These are phyloP conservation scores for Pyxicephalus adspersus DNA, from an alignment of 2,113 vertebrate species.

Conservation along the genomic window DNA sequence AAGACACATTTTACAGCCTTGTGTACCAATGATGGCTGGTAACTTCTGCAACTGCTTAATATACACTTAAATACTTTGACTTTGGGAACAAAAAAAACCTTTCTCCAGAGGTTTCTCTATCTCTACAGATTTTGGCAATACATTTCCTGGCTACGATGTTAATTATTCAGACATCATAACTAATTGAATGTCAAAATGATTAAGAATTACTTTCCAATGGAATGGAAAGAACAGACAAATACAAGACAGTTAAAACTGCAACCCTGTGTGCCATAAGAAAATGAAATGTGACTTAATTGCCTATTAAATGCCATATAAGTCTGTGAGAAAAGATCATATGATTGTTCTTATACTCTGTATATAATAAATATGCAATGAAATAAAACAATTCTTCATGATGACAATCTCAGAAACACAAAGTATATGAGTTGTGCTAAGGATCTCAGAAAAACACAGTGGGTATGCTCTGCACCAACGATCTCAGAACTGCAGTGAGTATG, in stretches of 20 bases:
- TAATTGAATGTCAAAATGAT: slow-evolving; percentile 55
- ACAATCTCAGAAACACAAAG: no score
- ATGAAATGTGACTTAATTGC: slow-evolving; percentile 36
- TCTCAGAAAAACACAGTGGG: no score
- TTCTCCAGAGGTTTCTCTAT: slow-evolving; percentile 42
- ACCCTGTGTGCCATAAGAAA: slow-evolving; percentile 4
- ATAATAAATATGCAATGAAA: no score
- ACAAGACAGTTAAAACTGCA: slow-evolving; percentile 36
- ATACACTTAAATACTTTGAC: slow-evolving; percentile 13
- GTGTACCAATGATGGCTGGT: not conserved
- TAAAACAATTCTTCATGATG: no score
- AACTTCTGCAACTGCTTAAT: not conserved
- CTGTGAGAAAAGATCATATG: not conserved
- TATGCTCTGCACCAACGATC: no score
- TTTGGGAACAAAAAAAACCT: slow-evolving; percentile 28
- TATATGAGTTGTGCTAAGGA: no score
- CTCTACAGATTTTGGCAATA: slow-evolving; percentile 50
- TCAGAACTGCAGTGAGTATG: no score
- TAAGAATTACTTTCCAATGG: slow-evolving; percentile 47
- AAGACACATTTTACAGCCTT: not conserved
- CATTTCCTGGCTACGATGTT: slow-evolving; percentile 45
- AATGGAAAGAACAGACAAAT: slow-evolving; percentile 49
- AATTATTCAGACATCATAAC: slow-evolving; percentile 54
- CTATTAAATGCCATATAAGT: slow-evolving; percentile 15
- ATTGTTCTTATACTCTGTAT: no score